phyloP scores from a whole-genome alignment of 1,140 invertebrate genomes.

The Aphaenogaster ashmeadi region DNA sequence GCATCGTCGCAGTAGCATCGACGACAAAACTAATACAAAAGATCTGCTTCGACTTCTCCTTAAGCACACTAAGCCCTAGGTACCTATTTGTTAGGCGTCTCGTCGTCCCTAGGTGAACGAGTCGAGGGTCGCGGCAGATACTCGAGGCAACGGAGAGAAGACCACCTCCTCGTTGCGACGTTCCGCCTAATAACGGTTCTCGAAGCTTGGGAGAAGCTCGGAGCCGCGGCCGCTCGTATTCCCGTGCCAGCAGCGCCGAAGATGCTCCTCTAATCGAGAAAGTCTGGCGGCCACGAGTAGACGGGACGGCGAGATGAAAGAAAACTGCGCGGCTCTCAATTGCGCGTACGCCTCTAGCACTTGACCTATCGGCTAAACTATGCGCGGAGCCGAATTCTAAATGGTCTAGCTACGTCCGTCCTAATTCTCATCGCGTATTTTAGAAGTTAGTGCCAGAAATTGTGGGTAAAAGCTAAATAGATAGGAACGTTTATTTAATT shows the following conservation, averaged over 20 bases:
- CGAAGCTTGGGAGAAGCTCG: slow-evolving; percentile 52
- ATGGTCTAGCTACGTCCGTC: neutral
- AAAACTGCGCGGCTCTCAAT: slow-evolving; percentile 64
- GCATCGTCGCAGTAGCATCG: no score
- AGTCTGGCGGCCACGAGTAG: slow-evolving; percentile 44
- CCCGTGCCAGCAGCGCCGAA: slow-evolving; percentile 52
- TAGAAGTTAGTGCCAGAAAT: neutral
- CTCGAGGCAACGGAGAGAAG: slow-evolving; percentile 58
- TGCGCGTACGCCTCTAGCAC: slow-evolving; percentile 67
- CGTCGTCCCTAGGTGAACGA: slow-evolving; percentile 20
- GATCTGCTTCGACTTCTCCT: slow-evolving; percentile 12
- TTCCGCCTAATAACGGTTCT: slow-evolving; percentile 74
- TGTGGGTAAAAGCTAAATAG: neutral
- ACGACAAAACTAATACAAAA: slow-evolving; percentile 29
- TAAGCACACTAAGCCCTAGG: neutral
- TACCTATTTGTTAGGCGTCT: slow-evolving; percentile 62
- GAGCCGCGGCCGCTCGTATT: slow-evolving; percentile 55
- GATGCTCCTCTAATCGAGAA: slow-evolving; percentile 63
- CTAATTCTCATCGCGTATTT: neutral
- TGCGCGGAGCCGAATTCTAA: slow-evolving; percentile 65
- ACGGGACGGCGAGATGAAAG: slow-evolving; percentile 73
- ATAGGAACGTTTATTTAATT: neutral
- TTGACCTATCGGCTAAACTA: slow-evolving; percentile 74
- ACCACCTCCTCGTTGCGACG: slow-evolving; percentile 65
- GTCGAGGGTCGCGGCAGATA: slow-evolving; percentile 47